A percentile compares a stretch with the other conserved stretches of the same genome.
Conservation (phyloP, 2,113 vertebrate species). For the Ifrita kowaldi region DNA sequence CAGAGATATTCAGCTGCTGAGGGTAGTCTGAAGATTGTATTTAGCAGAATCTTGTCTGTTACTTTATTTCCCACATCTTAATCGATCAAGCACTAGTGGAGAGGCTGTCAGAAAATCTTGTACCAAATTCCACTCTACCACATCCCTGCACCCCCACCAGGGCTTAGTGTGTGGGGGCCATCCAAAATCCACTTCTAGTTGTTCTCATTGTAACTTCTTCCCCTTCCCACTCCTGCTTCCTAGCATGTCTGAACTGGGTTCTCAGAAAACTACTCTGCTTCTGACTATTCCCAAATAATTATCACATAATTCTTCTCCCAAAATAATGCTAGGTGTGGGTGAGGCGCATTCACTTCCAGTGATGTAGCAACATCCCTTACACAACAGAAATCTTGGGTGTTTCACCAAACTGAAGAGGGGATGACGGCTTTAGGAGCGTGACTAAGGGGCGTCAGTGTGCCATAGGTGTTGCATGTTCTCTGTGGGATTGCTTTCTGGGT, state of each 20-base stretch:
- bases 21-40: neutral
- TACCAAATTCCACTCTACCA: neutral
- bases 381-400: constrained; percentile 21
- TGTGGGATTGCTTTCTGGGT: neutral
- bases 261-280: neutral
- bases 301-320: constrained; percentile 16
- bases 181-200: neutral
- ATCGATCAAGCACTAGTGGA: neutral
- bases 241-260: constrained; percentile 21
- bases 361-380: constrained; percentile 47
- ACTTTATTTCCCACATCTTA: neutral
- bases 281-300: constrained; percentile 43
- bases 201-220: neutral
- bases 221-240: neutral
- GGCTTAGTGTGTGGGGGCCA: neutral
- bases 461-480: neutral
- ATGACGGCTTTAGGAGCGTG: neutral
- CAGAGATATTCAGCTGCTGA: neutral
- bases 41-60: neutral
- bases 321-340: constrained; percentile 46
- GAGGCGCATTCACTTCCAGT: neutral
- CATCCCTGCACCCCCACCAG: neutral
- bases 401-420: neutral
- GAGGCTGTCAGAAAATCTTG: neutral
- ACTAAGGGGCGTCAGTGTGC: neutral